These are phyloP conservation scores for Puma concolor DNA, from an alignment of 2,113 vertebrate species.

Conservation along the genomic window DNA sequence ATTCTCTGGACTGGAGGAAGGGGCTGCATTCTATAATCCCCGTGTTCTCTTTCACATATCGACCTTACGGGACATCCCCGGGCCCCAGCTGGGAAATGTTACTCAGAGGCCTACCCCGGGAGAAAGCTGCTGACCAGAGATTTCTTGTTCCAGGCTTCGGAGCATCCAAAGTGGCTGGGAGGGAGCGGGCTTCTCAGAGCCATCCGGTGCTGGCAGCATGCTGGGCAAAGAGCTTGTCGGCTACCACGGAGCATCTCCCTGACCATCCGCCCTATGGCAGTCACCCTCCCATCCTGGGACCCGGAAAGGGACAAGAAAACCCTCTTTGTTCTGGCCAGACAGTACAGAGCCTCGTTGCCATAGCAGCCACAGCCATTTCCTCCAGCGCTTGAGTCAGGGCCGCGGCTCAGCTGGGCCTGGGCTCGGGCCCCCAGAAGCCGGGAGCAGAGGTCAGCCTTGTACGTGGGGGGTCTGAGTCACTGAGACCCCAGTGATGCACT, in stretches of 20 bases:
- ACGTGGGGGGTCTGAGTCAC: conserved; percentile 66
- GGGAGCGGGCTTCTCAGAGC: neutral
- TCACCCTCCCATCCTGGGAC: conserved; percentile 74
- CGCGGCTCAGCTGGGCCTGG: conserved; percentile 60
- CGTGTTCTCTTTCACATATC: neutral
- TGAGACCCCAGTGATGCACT: neutral
- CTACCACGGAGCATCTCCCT: neutral
- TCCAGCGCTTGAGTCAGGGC: conserved; percentile 55
- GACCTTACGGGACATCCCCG: neutral
- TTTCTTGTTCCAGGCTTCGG: neutral
- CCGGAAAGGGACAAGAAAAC: conserved; percentile 86
- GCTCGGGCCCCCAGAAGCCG: conserved; percentile 15
- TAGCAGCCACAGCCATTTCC: conserved; percentile 87
- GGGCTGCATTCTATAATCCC: neutral
- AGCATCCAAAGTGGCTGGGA: neutral
- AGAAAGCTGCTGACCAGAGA: neutral
- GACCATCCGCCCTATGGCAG: conserved; percentile 71
- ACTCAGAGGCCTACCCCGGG: neutral
- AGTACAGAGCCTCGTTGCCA: conserved; percentile 86
- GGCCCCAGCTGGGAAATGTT: neutral
- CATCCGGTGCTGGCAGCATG: neutral
- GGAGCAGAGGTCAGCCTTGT: conserved; percentile 70
- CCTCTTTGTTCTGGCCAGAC: conserved; percentile 87
- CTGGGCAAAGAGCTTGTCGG: conserved; percentile 57
- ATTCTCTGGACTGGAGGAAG: neutral